phyloP scores from a whole-genome alignment of 2,888 invertebrate genomes.

The Scotopteryx bipunctaria region DNA sequence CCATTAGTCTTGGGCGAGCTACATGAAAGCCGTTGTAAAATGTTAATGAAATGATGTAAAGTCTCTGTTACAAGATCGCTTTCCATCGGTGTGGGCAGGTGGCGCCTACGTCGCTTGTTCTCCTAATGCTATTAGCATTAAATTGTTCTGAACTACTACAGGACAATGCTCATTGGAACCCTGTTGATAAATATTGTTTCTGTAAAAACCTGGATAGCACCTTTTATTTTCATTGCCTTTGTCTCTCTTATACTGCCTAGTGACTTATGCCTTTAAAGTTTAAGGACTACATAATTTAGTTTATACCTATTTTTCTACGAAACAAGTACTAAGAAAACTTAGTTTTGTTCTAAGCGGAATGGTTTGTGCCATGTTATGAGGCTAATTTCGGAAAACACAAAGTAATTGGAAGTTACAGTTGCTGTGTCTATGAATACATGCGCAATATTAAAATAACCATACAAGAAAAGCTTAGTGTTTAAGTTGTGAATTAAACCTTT shows the following conservation, averaged over 20 bases:
- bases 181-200: neutral
- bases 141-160: slow-evolving; percentile 19
- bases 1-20: slow-evolving; percentile 45
- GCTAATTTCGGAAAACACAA: no score
- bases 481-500: neutral
- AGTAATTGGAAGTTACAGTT: no score
- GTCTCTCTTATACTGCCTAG: no score
- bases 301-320: no score
- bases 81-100: slow-evolving; percentile 56
- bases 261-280: no score
- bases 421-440: no score
- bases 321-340: no score
- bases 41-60: slow-evolving; percentile 57
- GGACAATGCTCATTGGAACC: slow-evolving; percentile 11
- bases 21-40: slow-evolving; percentile 53
- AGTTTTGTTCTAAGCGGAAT: no score
- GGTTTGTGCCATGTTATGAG: no score
- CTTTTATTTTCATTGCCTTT: no score
- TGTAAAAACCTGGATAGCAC: no score
- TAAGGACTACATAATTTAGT: no score
- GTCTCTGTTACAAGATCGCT: slow-evolving; percentile 46
- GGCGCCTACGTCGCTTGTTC: slow-evolving; percentile 52
- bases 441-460: neutral
- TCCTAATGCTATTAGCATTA: slow-evolving; percentile 30
- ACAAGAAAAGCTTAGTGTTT: neutral